Percentiles rank a stretch among this genome's conserved stretches.
These are phyloP conservation scores for Malachius bipustulatus DNA, from an alignment of 2,888 invertebrate genomes.

Conservation along the genomic window DNA sequence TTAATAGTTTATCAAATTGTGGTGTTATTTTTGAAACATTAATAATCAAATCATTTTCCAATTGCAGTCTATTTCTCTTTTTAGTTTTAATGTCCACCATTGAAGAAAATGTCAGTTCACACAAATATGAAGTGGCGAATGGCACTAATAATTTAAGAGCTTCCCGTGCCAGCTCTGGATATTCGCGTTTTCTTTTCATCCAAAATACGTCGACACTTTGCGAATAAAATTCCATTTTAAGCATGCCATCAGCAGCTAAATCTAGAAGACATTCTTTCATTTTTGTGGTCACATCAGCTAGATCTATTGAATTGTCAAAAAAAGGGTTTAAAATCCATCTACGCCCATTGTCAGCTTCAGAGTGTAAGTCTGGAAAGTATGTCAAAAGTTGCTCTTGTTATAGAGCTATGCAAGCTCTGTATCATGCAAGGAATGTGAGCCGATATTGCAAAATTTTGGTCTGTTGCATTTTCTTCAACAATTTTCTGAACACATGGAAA, in stretches of 20 bases:
- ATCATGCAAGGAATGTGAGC: conserved; percentile 5
- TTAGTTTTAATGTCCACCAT: conserved; percentile 24
- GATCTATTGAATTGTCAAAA: no score
- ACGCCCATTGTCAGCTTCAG: conserved; percentile 10
- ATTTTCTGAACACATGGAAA: conserved; percentile 8
- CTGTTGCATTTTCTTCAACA: no score
- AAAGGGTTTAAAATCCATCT: conserved; percentile 7
- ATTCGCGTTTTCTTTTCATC: conserved; percentile 9
- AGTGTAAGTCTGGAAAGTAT: conserved; percentile 7
- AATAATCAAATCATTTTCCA: conserved; percentile 23
- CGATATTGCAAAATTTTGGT: no score
- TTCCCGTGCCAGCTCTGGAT: conserved; percentile 20
- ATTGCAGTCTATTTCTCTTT: conserved; percentile 23
- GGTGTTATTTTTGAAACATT: conserved; percentile 16
- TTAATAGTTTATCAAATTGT: conserved; percentile 1
- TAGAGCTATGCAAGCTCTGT: conserved; percentile 7
- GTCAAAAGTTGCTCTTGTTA: conserved; percentile 5
- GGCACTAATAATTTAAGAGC: conserved; percentile 12
- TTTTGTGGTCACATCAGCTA: conserved; percentile 7
- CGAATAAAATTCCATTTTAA: conserved; percentile 6
- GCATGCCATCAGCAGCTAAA: conserved; percentile 9
- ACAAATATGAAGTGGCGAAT: conserved; percentile 13
- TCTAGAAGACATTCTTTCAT: no score
- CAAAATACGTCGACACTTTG: conserved; percentile 5
- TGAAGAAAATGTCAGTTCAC: conserved; percentile 18